Percentiles rank a stretch among this genome's conserved stretches.
Conservation (phyloP, 2,797 vertebrate genomes). For the Pangasius sanitwongsei region DNA sequence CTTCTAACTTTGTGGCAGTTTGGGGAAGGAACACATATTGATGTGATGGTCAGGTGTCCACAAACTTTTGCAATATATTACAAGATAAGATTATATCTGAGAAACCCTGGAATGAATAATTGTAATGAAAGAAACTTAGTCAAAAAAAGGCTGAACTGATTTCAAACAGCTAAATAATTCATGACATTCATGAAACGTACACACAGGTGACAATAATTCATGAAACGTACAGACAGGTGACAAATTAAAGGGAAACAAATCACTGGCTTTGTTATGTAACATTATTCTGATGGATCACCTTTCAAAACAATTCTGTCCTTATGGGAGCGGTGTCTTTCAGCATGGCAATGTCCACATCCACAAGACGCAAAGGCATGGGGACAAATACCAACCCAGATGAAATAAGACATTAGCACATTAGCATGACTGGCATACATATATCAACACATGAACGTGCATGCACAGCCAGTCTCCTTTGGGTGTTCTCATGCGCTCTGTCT, state of each 20-base stretch:
- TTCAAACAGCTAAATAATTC: neutral
- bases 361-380: neutral
- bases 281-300: slow-evolving; percentile 15
- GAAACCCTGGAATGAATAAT: neutral
- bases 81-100: neutral
- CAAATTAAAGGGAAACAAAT: neutral
- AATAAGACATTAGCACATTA: slow-evolving; percentile 21
- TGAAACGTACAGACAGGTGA: neutral
- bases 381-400: slow-evolving; percentile 10
- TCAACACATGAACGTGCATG: neutral
- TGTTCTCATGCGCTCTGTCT: neutral
- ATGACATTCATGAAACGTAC: neutral
- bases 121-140: neutral
- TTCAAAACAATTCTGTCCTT: neutral
- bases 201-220: neutral
- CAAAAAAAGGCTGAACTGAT: neutral
- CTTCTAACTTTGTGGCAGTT: no score
- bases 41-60: neutral
- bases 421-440: neutral
- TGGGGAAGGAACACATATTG: neutral
- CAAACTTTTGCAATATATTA: neutral
- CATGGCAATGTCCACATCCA: neutral
- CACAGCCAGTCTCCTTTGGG: neutral
- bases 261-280: neutral
- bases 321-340: neutral